Evolutionary conservation across 2,888 invertebrate genomes (phyloP), one percentile per base, ranked within the genome.

Genomic region (Noctua pronuba): DNA sequence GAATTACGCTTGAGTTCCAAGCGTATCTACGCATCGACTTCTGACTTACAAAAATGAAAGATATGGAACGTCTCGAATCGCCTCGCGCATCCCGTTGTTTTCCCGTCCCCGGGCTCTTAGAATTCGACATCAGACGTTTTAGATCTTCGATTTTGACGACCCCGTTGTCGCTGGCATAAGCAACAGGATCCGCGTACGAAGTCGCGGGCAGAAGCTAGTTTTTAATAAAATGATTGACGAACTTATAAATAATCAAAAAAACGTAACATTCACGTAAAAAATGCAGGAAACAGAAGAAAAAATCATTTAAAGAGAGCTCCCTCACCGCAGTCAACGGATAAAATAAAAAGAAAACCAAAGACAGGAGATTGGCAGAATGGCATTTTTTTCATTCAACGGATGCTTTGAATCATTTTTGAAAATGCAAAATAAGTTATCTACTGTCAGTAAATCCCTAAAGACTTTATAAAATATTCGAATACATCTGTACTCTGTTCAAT

Each of bases 401-500:
- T 28, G 5, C 62, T 35, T 49, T 38, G 69, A 65, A 41, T 66
- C 41, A 65, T 18, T 2, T 41, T 35, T 35, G 2, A 31, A 58
- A 28, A 35, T 16, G 16, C 8, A 24, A 68, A 58, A 49, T 38
- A 35, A 31, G 10, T 6, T 24, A 41, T 5, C 2, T 13, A 28
- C 10, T 18, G 28, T 10, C 13, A 31, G 28, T n/a, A 41, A 62
- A 35, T 35, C 13, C 24, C 35, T 31, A 41, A 55, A 11, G 31
- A 65, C 3, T 46, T 21, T 41, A 13, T 46, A 38, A 58, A 77
- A 58, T n/a, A 35, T 5, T 38, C 28, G 8, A 58, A 65, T 68
- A 70, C 55, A 76, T 55, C 62, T 62, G 66, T 75, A 67, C 58
- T 28, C 67, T 31, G 13, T 58, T 77, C 71, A 72, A 82, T 68